phyloP scores from a whole-genome alignment of 30 jellyfish, hydroid and myxozoan species.

The Clytia hemisphaerica region DNA sequence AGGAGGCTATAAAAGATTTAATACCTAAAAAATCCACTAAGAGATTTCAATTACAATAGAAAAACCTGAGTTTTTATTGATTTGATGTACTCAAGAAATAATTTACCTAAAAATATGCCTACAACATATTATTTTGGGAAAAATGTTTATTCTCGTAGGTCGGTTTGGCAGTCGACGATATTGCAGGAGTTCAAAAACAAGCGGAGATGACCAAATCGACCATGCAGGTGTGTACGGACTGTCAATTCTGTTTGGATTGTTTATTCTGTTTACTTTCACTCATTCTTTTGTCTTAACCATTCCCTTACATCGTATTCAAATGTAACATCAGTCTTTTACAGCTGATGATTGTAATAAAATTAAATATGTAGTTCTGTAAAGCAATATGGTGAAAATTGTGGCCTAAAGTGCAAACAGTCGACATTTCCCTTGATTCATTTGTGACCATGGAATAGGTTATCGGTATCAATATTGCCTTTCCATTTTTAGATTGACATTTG shows the following conservation, averaged over 20 bases:
- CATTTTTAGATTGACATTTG: constrained; percentile 56
- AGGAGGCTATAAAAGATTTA: too few species aligned
- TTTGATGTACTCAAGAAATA: background rate
- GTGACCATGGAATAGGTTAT: background rate
- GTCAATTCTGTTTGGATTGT: too few species aligned
- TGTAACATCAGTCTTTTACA: background rate
- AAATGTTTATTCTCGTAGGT: constrained; percentile 37
- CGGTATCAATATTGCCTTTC: background rate
- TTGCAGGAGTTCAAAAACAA: constrained; percentile 78
- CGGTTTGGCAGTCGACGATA: constrained; percentile 93
- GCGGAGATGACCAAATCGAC: constrained; percentile 75
- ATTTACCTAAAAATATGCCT: background rate
- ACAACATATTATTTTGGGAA: background rate
- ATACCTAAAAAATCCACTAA: too few species aligned
- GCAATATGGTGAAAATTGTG: too few species aligned
- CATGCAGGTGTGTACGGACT: constrained; percentile 82
- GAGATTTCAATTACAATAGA: too few species aligned
- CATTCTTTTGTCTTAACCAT: too few species aligned
- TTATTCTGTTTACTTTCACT: too few species aligned
- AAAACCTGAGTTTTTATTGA: too few species aligned
- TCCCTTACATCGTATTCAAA: background rate
- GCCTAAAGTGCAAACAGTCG: too few species aligned
- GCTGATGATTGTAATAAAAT: too few species aligned
- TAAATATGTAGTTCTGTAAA: too few species aligned
- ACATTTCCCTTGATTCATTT: too few species aligned